These are phyloP conservation scores for Formica aserva DNA, from an alignment of 2,888 invertebrate genomes.

Conservation along the genomic window DNA sequence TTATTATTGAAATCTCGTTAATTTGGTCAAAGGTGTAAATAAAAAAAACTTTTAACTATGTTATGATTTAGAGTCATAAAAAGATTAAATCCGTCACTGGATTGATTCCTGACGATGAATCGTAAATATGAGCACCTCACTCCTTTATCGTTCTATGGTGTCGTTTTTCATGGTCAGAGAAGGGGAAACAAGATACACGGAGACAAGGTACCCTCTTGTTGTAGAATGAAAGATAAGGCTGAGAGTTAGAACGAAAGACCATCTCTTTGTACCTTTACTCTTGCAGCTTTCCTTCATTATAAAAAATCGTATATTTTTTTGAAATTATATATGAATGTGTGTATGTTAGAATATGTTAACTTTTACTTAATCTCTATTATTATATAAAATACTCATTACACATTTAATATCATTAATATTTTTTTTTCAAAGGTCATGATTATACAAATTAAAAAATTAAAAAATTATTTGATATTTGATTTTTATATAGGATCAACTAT, in stretches of 20 bases:
- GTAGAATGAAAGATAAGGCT: slow-evolving; percentile 13
- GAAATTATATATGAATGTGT: background rate
- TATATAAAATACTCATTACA: background rate
- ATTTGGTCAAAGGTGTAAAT: background rate
- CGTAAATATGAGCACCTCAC: background rate
- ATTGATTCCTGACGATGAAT: slow-evolving; percentile 6
- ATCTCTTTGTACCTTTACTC: background rate
- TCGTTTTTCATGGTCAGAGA: background rate
- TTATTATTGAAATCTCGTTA: background rate
- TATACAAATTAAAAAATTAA: background rate
- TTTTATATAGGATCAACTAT: background rate
- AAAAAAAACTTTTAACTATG: background rate
- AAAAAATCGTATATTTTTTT: background rate
- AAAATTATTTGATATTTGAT: background rate
- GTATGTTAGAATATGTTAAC: background rate
- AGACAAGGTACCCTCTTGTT: background rate
- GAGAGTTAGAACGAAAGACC: slow-evolving; percentile 2
- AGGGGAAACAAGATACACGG: background rate
- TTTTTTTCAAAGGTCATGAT: background rate
- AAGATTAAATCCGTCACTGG: slow-evolving; percentile 4
- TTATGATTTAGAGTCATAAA: background rate
- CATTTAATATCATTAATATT: background rate
- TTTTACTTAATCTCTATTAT: background rate
- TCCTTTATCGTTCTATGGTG: background rate
- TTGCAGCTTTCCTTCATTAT: background rate